Evolutionary conservation across 1,140 invertebrate genomes (phyloP).

Genomic region (Listronotus bonariensis): DNA sequence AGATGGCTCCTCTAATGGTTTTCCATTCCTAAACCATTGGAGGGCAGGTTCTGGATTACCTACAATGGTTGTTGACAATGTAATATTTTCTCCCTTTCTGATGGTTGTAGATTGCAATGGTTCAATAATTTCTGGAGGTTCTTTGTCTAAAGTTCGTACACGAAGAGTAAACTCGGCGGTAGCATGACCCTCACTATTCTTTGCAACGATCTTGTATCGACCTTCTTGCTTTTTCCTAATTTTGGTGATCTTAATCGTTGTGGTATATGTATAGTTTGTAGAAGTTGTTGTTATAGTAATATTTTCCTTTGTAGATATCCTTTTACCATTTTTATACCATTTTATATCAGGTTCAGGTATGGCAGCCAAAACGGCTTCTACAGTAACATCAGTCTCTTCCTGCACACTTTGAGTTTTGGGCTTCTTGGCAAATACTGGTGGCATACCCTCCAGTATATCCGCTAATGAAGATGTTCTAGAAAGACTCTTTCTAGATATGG

Average conservation of each 20-base stretch:
- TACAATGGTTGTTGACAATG: conserved; percentile 76
- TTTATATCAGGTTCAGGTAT: conserved; percentile 88
- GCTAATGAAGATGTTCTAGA: conserved; percentile 88
- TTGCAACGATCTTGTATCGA: conserved; percentile 83
- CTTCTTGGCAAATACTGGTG: conserved; percentile 88
- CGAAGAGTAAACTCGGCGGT: conserved; percentile 80
- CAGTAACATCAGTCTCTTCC: conserved; percentile 76
- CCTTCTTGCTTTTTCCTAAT: conserved; percentile 83
- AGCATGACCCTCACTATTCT: conserved; percentile 89
- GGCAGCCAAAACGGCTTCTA: conserved; percentile 85
- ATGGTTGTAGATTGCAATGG: conserved; percentile 74
- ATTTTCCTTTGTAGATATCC: conserved; percentile 69
- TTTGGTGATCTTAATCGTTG: conserved; percentile 77
- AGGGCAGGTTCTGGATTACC: conserved; percentile 81
- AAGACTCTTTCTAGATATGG: conserved; percentile 77
- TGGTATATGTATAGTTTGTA: conserved; percentile 89
- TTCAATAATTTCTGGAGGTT: conserved; percentile 81
- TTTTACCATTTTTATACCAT: conserved; percentile 79
- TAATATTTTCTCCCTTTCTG: conserved; percentile 76
- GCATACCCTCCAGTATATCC: conserved; percentile 89
- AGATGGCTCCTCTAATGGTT: conserved; percentile 63
- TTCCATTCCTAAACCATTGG: conserved; percentile 78
- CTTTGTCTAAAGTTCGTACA: conserved; percentile 75
- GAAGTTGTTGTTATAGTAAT: conserved; percentile 76
- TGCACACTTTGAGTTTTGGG: conserved; percentile 82